Evolutionary conservation across 2,797 vertebrate genomes (phyloP).

Genomic region (Peromyscus attwateri): DNA sequence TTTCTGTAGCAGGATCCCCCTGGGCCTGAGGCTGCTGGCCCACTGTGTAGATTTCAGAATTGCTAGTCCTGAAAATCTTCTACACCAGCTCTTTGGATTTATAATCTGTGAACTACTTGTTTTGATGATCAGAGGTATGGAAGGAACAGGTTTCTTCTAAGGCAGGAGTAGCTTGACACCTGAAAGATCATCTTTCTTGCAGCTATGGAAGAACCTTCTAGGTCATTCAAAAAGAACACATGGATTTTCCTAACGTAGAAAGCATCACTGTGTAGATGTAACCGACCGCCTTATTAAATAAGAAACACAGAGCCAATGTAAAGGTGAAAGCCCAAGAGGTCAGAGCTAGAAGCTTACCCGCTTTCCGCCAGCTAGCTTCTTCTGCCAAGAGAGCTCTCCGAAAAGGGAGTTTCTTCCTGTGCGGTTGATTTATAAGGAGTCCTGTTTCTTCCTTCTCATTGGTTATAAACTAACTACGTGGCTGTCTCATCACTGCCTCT

Average conservation of each 20-base stretch:
- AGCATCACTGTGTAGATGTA: too few species aligned
- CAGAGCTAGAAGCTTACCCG: too few species aligned
- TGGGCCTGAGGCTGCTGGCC: not conserved
- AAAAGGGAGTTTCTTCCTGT: too few species aligned
- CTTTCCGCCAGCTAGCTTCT: too few species aligned
- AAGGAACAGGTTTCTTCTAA: not conserved
- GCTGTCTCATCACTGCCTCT: too few species aligned
- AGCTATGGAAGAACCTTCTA: not conserved
- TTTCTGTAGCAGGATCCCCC: not conserved
- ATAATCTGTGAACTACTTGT: not conserved
- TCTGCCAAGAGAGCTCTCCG: too few species aligned
- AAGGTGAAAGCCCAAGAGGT: too few species aligned
- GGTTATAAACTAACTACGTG: too few species aligned
- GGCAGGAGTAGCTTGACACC: not conserved
- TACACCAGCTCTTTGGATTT: not conserved
- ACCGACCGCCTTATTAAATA: too few species aligned
- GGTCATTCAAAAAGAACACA: not conserved
- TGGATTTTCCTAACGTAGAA: not conserved
- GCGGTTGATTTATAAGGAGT: too few species aligned
- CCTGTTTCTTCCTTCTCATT: too few species aligned
- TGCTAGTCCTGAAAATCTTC: not conserved
- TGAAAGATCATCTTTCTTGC: not conserved
- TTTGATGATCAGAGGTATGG: not conserved
- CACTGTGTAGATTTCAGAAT: not conserved
- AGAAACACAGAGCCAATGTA: too few species aligned